These are phyloP conservation scores for Anoplius nigerrimus DNA, from an alignment of 2,888 invertebrate species.

Conservation along the genomic window DNA sequence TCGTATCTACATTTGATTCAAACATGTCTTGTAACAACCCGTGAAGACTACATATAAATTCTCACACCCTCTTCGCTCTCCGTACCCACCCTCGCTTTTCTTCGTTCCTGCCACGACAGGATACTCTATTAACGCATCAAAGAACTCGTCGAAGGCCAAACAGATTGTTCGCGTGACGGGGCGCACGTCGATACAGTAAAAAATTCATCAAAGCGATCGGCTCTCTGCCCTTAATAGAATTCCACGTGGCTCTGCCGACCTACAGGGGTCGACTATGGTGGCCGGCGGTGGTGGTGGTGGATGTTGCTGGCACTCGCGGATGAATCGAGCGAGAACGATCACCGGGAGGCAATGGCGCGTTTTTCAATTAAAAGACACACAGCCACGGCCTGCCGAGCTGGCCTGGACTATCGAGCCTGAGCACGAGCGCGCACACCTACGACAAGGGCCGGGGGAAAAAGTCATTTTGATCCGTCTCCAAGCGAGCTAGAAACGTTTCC, in stretches of 20 bases:
- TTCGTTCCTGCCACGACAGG: neutral
- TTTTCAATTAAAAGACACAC: conserved; percentile 3
- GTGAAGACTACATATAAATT: too few relatives aligned
- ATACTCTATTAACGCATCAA: conserved; percentile 10
- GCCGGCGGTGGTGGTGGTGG: too few relatives aligned
- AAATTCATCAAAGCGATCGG: neutral
- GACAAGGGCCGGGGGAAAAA: conserved; percentile 16
- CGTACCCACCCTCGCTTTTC: neutral
- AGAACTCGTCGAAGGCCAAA: conserved; percentile 10
- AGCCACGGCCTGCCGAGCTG: neutral
- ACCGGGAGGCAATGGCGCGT: neutral
- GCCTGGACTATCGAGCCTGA: neutral
- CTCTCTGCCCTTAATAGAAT: conserved; percentile 3
- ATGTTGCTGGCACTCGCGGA: neutral
- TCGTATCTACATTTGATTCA: too few relatives aligned
- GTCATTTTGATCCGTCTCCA: conserved; percentile 28
- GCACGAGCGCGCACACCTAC: conserved; percentile 1
- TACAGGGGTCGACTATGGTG: neutral
- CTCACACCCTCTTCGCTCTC: too few relatives aligned
- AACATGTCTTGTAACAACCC: too few relatives aligned
- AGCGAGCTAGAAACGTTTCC: conserved; percentile 24
- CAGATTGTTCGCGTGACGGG: conserved; percentile 1
- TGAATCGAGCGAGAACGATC: neutral
- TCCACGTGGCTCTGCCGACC: conserved; percentile 4
- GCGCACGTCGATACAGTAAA: neutral